These are phyloP conservation scores for Willisornis vidua DNA, from an alignment of 2,113 vertebrate species.

Conservation along the genomic window DNA sequence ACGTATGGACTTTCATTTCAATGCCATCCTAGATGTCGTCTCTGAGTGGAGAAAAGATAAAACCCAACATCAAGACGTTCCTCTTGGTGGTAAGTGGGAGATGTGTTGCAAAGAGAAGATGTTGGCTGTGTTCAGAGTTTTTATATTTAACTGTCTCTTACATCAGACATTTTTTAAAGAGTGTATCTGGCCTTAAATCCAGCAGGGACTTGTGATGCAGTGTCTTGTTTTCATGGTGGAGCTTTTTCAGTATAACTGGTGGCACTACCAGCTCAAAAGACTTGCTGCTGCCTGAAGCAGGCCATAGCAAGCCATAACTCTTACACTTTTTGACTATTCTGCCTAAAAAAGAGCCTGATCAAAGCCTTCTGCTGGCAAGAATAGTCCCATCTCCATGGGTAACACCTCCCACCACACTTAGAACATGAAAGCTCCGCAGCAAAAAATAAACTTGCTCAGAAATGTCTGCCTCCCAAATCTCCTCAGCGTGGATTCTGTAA, in stretches of 20 bases:
- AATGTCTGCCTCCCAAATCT: not conserved
- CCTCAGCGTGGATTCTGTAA: not conserved
- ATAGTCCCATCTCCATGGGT: not conserved
- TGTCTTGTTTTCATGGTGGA: not conserved
- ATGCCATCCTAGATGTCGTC: conserved; percentile 96
- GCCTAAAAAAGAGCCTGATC: not conserved
- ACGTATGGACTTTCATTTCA: conserved; percentile 99
- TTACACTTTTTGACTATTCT: not conserved
- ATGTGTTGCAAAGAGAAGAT: not conserved
- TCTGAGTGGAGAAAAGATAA: conserved; percentile 99
- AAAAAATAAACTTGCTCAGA: not conserved
- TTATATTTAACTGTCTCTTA: not conserved
- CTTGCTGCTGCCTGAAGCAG: not conserved
- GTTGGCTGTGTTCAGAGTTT: not conserved
- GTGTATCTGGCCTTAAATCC: not conserved
- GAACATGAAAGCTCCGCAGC: not conserved
- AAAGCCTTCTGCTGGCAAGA: conserved; percentile 1
- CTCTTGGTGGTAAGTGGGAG: conserved; percentile 88
- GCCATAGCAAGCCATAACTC: not conserved
- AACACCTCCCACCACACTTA: not conserved
- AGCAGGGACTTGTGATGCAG: not conserved
- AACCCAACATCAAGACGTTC: conserved; percentile 89
- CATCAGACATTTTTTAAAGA: not conserved
- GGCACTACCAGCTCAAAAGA: not conserved
- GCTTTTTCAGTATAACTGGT: not conserved